Percentiles rank a stretch among this genome's conserved stretches.
Conservation (phyloP, 1,140 invertebrate species). For the Chlorops oryzae region DNA sequence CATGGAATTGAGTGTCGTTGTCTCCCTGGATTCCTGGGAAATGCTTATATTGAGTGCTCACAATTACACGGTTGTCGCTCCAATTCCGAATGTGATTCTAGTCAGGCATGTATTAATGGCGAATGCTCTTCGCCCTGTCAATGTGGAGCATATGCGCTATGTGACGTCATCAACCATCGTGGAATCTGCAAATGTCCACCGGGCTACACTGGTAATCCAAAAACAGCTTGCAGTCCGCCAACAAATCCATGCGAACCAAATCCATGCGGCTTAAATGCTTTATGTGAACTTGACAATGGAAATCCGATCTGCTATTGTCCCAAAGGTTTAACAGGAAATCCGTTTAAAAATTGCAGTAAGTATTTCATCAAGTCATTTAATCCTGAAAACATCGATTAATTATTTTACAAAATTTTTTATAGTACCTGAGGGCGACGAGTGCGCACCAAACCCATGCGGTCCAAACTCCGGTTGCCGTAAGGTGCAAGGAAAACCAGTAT, state of each 20-base stretch:
- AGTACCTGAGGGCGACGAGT: constrained; percentile 84
- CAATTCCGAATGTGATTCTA: constrained; percentile 61
- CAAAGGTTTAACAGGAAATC: constrained; percentile 83
- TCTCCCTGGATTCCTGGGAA: constrained; percentile 66
- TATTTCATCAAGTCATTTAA: constrained; percentile 44
- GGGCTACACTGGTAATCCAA: constrained; percentile 67
- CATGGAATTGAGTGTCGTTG: constrained; percentile 75
- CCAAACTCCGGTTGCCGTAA: constrained; percentile 72
- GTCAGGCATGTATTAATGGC: constrained; percentile 67
- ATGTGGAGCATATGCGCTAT: constrained; percentile 69
- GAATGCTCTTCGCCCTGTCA: constrained; percentile 68
- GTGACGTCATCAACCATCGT: constrained; percentile 67
- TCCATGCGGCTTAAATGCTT: constrained; percentile 75
- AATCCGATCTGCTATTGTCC: constrained; percentile 85
- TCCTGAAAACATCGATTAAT: too few relatives aligned
- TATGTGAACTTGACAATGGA: constrained; percentile 79
- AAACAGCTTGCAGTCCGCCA: constrained; percentile 55
- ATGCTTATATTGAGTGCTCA: constrained; percentile 69
- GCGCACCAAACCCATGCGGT: constrained; percentile 77
- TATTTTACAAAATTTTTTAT: constrained; percentile 2
- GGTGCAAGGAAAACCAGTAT: constrained; percentile 63
- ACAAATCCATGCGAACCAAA: constrained; percentile 72
- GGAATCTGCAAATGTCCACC: constrained; percentile 69
- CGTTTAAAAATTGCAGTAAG: constrained; percentile 85
- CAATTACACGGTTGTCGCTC: constrained; percentile 61